Conservation (phyloP, 2,113 vertebrate species). For the Crocuta crocuta region DNA sequence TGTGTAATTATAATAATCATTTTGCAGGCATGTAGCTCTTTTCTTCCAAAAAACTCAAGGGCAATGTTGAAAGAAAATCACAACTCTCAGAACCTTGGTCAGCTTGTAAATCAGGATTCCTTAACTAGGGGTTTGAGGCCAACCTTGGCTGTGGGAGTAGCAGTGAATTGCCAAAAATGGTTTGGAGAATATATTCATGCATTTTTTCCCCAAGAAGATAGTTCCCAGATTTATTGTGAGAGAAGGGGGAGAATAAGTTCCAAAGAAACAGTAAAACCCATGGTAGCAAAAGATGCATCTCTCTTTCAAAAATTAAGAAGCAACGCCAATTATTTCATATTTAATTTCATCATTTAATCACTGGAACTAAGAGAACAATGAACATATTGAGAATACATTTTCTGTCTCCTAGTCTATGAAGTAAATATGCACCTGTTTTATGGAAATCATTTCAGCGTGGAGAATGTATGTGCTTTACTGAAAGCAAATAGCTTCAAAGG, state of each 20-base stretch:
- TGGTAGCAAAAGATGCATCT: background rate
- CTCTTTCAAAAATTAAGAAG: conserved; percentile 5
- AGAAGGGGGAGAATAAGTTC: too few relatives aligned
- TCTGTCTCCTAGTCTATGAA: background rate
- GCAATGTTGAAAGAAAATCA: conserved; percentile 38
- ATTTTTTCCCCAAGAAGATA: background rate
- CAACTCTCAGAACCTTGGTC: background rate
- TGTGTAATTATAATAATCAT: conserved; percentile 73
- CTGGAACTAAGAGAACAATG: background rate
- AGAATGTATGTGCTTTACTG: background rate
- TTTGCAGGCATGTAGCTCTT: conserved; percentile 57
- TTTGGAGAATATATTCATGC: background rate
- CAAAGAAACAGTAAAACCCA: background rate
- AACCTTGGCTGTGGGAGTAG: background rate
- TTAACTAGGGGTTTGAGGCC: background rate
- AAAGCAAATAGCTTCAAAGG: background rate
- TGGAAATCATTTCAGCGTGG: background rate
- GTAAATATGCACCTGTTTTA: background rate
- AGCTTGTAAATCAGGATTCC: conserved; percentile 39
- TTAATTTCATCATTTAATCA: conserved; percentile 32
- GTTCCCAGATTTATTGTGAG: background rate
- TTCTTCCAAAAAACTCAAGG: conserved; percentile 28
- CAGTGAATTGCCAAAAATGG: background rate
- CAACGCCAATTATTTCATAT: background rate
- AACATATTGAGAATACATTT: background rate